Base-by-base conservation (phyloP, 2,113 vertebrate genomes). In the Pollachius pollachius region DNA sequence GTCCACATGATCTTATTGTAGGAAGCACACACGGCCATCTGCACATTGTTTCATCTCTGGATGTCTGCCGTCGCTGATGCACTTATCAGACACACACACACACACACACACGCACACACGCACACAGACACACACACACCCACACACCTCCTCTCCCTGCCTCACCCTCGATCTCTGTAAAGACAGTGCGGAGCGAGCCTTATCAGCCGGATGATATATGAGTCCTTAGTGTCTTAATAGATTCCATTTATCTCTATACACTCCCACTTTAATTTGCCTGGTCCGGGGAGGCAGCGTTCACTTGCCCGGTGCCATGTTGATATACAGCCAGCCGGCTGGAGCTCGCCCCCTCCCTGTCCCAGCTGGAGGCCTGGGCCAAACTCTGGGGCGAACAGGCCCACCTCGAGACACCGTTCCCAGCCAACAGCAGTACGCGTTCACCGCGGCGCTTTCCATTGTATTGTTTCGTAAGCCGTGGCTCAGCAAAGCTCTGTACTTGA, bases 221-320 rank as follows among this genome's bases (percentile, higher is more conserved):
- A 89, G 86, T 87, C 83, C 83, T 90, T 83, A 86, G 87, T 71
- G 69, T 77, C 81, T 79, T 89, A 92, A 89, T 91, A 89, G 85
- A 87, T 86, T 89, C 75, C 70, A 91, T 91, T 91, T 88, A 91
- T 92, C 80, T 89, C 85, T 79, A 82, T 89, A 85, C 78, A 88
- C 79, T 82, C 82, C 73, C 70, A 77, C 81, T 89, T 87, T 90
- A 87, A 88, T 91, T 90, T 88, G 89, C 72, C 88, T 64, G 71
- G 75, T 76, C 75, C 69, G 62, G 72, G 77, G 78, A 90, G 74
- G 84, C 85, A 84, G 81, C 85, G 86, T 91, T 91, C 77, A 90
- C 85, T 89, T 91, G 80, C 65, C 75, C 76, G 72, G 57, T 52
- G 77, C 87, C 84, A 89, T 81, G 85, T 85, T 87, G 85, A 91